Evolutionary conservation across 2,888 invertebrate species (phyloP), one percentile per base, ranked within the genome.

Genomic region (Ceriagrion tenellum): DNA sequence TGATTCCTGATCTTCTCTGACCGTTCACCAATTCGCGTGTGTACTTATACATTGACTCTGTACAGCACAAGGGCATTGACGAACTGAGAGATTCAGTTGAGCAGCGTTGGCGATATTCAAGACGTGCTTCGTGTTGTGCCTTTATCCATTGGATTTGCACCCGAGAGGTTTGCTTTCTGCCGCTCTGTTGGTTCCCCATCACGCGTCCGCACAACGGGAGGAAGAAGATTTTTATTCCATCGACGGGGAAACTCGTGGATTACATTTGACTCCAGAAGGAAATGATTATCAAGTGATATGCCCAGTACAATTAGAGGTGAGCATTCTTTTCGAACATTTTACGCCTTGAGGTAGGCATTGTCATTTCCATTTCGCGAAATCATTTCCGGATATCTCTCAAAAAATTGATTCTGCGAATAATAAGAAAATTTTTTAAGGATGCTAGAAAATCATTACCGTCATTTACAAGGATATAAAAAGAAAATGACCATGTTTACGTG

Each of bases 231-330:
- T 81, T 30, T 81, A 26, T 35, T 35, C n/a, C 0, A 47, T 74
- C 93, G 69, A 93, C 93, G 93, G 74, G 93, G 93, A 35, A 93
- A 63, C 93, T 93, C 93, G 93, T 93, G 93, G 93, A 93, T 93
- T 47, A 63, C 93, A 93, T 93, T 93, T 93, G n/a, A 74, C 93
- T 47, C 93, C 93, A 93, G 93, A 40, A 93, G 93, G 93, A 93
- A 69, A 95, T 95, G 95, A 95, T 95, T 91, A 91, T 95, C 69
- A 95, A 95, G 95, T 95, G 95, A 95, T 95, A 95, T 95, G 95
- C 95, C 95, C 90, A 95, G 95, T 90, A 95, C 95, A 95, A 95
- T 95, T 90, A 95, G 95, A 95, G 95, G 95, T 95, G 59, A 95
- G 95, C 13, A 6, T 47, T 47, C 30, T 0, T 63, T 91, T 69